These are phyloP conservation scores for Drosophila peninsularis DNA, from an alignment of 2,888 invertebrate species.

Conservation along the genomic window DNA sequence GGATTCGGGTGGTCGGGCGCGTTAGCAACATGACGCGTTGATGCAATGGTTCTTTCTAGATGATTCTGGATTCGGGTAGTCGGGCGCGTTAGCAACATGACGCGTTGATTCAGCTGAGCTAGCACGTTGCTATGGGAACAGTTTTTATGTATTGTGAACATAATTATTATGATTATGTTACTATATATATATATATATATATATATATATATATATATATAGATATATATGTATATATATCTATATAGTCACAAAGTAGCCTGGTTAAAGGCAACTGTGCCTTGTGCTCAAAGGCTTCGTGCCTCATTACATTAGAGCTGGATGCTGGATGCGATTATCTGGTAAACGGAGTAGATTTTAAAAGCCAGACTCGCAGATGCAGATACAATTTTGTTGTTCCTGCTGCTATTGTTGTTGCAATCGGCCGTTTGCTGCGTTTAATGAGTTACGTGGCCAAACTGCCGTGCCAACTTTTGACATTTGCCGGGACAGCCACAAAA, in stretches of 20 bases:
- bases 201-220: slow-evolving; percentile 7
- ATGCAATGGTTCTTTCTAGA: too few relatives aligned
- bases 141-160: too few relatives aligned
- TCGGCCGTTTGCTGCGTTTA: slow-evolving; percentile 42
- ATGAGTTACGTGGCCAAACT: slow-evolving; percentile 63
- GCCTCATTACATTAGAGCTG: slow-evolving; percentile 57
- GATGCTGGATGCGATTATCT: slow-evolving; percentile 57
- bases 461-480: slow-evolving; percentile 72
- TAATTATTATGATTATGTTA: too few relatives aligned
- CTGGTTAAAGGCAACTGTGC: slow-evolving; percentile 11
- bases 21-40: too few relatives aligned
- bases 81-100: too few relatives aligned
- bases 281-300: slow-evolving; percentile 50
- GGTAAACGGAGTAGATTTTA: slow-evolving; percentile 48
- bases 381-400: slow-evolving; percentile 36
- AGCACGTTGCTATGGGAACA: too few relatives aligned
- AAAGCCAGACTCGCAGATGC: slow-evolving; percentile 32
- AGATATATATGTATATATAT: neutral
- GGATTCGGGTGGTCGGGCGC: too few relatives aligned
- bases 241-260: too few relatives aligned
- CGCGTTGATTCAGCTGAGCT: too few relatives aligned
- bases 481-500: slow-evolving; percentile 40
- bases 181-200: too few relatives aligned
- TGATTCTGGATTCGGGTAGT: too few relatives aligned
- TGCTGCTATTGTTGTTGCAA: neutral